A percentile compares a stretch with the other conserved stretches of the same genome.
phyloP scores from a whole-genome alignment of 2,113 vertebrate species.

The Phylloscopus whistleri region DNA sequence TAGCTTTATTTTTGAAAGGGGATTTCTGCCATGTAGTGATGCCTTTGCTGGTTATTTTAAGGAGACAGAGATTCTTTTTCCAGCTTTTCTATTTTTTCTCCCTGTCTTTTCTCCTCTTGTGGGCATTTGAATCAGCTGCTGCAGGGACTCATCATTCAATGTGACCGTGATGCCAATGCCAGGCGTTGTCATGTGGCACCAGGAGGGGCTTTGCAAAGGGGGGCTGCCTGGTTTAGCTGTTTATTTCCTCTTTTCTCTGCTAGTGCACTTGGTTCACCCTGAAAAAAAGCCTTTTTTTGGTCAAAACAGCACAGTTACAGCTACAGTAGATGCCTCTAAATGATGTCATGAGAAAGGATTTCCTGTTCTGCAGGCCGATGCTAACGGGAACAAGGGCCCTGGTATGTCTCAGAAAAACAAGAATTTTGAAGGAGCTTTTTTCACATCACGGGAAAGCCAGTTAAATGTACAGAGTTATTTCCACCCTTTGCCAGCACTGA shows the following conservation, averaged over 20 bases:
- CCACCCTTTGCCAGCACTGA: neutral
- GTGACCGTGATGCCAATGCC: accelerated
- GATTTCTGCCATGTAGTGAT: neutral
- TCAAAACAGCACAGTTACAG: neutral
- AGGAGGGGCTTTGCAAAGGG: neutral
- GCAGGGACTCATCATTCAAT: neutral
- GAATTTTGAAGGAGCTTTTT: neutral
- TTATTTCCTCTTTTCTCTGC: constrained; percentile 5
- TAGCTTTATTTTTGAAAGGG: neutral
- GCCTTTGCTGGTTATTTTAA: neutral
- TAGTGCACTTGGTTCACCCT: neutral
- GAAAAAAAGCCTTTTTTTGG: neutral
- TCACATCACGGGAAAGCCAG: neutral
- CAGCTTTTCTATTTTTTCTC: neutral
- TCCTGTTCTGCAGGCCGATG: neutral
- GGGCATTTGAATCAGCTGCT: neutral
- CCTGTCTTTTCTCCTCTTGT: neutral
- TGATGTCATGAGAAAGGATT: neutral
- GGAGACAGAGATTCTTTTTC: neutral
- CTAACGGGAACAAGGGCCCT: neutral
- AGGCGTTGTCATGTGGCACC: neutral
- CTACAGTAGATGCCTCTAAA: neutral
- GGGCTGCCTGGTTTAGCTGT: neutral
- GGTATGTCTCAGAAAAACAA: neutral
- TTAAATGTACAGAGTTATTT: neutral